Evolutionary conservation across 2,888 invertebrate genomes (phyloP).

Genomic region (Globia sparganii): DNA sequence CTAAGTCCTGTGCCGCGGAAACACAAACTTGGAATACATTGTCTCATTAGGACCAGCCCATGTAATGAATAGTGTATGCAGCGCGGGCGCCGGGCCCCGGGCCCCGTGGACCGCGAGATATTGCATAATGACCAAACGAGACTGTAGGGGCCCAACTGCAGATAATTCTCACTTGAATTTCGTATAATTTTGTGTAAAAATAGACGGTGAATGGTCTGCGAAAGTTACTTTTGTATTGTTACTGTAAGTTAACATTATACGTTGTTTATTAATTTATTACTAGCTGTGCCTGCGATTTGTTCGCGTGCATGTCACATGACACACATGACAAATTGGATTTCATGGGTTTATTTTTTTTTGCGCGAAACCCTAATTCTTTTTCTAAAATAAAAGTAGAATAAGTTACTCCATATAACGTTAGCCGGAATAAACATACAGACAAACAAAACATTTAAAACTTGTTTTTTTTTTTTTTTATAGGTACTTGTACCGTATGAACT

Average conservation of each 20-base stretch:
- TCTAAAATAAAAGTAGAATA: too few relatives aligned
- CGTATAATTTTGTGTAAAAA: conserved; percentile 41
- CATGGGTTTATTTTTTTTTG: too few relatives aligned
- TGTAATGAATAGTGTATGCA: conserved; percentile 81
- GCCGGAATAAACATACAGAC: too few relatives aligned
- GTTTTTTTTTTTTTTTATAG: too few relatives aligned
- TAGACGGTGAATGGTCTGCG: conserved; percentile 17
- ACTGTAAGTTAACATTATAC: not conserved
- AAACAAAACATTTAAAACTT: too few relatives aligned
- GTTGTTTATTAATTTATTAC: not conserved
- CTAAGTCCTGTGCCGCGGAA: conserved; percentile 66
- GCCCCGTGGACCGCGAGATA: conserved; percentile 63
- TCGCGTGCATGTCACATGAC: too few relatives aligned
- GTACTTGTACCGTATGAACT: too few relatives aligned
- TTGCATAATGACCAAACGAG: conserved; percentile 72
- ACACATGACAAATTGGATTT: too few relatives aligned
- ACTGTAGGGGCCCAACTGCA: conserved; percentile 38
- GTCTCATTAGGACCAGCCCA: conserved; percentile 77
- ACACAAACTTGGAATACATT: conserved; percentile 74
- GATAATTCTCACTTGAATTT: conserved; percentile 42
- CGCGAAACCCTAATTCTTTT: too few relatives aligned
- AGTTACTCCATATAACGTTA: too few relatives aligned
- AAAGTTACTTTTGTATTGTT: conserved; percentile 14
- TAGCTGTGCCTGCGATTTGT: too few relatives aligned
- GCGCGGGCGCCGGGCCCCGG: conserved; percentile 33